Evolutionary conservation across 2,113 vertebrate species (phyloP), one percentile per base, ranked within the genome.

Genomic region (Echinops telfairi): DNA sequence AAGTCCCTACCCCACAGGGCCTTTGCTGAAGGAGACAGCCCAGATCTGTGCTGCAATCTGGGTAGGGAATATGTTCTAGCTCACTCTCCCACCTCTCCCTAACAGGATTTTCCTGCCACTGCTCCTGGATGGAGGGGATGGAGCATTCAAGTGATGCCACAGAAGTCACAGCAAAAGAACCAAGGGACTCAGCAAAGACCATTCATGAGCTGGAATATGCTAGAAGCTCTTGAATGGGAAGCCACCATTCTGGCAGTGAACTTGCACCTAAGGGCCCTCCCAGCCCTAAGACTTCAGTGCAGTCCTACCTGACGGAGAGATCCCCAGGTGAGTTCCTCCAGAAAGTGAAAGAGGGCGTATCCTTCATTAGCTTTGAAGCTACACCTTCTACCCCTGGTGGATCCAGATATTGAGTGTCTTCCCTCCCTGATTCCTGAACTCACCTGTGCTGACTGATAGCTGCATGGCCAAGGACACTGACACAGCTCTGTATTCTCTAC

Each of bases 1-100:
- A 58, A 92, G 10, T 93, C 94, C 70, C 75, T 0, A 3, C 89
- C 84, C 90, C 94, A 88, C 89, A 75, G 87, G 94, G 90, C 83
- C 89, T 76, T 0, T 80, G 90, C 91, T 0, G 83, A 77, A 83
- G 60, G 60, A 83, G 58, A 43, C n/a, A 64, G 79, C 84, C 60
- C 0, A 2, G 84, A 87, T 91, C 95, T 43, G 60, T 95, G 76
- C 58, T 43, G 4, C 76, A 95, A 90, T 78, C 82, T 91, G 80
- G 36, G 15, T 66, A 2, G 6, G 40, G 71, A 38, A 70, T 22
- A 25, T 86, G 95, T 96, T 90, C 71, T 75, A 85, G 57, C 68
- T 29, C 36, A 29, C 12, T 43, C 53, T 78, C 22, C 68, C 2
- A 1, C 73, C 64, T 83, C 43, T 86, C 84, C 84, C 86, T 36